Evolutionary conservation across 2,797 vertebrate species (phyloP), one percentile per base, ranked within the genome.

Genomic region (Natrix natrix): DNA sequence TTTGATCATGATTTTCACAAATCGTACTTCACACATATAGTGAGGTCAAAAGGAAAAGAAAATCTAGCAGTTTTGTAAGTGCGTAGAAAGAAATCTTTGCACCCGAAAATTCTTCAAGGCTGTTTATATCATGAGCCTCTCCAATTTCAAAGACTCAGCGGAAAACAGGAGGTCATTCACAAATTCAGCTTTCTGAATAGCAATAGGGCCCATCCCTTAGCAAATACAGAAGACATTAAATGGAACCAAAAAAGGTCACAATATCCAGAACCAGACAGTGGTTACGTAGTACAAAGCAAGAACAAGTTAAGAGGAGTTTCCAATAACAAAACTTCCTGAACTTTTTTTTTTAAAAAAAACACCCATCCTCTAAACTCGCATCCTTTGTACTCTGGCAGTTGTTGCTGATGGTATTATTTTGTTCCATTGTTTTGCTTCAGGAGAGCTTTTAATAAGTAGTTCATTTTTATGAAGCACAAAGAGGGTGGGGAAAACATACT

Each of bases 311-410:
- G 96, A 97, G 93, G 96, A 89, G 93, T 97, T 97, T 94, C 96
- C 96, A 96, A 94, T 94, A 96, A 95, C 96, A 97, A 95, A 97
- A 97, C 95, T 97, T 97, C 97, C 97, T 97, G 96, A 93, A 95
- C 92, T 95, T 91, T 60, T 56, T 56, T 56, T 56, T 59, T 20
- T 94, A 91, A 94, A 95, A 96, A 95, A 96, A 96, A 69, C 32
- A 22, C 16, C 63, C 87, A 60, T 28, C 54, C 52, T 26, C 14
- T 26, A 22, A 8, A 43, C 54, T 69, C 93, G 94, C 95, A 95
- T 97, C 96, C 96, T 97, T 97, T 97, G 96, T 97, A 94, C 90
- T 95, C 96, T 97, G 96, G 96, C 96, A 96, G 93, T 95, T 95
- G 63, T 1, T 94, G 93, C 94, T 94, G 90, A 94, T 94, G 95